A percentile compares a stretch with the other conserved stretches of the same genome.
Evolutionary conservation across 2,888 invertebrate species (phyloP).

Genomic region (Metellina segmentata): DNA sequence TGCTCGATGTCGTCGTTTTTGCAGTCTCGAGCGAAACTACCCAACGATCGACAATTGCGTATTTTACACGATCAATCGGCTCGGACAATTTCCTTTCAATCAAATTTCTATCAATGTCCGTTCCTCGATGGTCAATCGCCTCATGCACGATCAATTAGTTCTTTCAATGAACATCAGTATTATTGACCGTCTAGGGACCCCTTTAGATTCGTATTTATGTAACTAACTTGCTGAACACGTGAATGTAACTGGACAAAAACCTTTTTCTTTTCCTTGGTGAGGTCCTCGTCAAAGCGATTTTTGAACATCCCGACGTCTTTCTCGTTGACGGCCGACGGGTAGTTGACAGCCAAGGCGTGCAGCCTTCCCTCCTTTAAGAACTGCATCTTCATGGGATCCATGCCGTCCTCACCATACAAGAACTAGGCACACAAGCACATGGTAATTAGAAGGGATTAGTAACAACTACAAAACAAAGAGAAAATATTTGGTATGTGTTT

Average conservation of each 20-base stretch:
- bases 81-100: no score
- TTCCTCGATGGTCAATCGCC: no score
- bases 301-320: constrained; percentile 84
- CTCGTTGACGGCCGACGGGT: constrained; percentile 85
- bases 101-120: no score
- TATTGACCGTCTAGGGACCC: background rate
- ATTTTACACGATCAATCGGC: no score
- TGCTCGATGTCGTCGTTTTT: no score
- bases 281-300: constrained; percentile 82
- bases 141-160: no score
- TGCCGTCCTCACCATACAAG: constrained; percentile 89
- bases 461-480: no score
- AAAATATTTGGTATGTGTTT: no score
- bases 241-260: constrained; percentile 79
- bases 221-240: no score
- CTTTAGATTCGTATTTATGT: background rate
- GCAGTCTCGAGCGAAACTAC: no score
- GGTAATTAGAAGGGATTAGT: background rate
- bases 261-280: constrained; percentile 84
- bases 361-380: constrained; percentile 90
- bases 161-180: background rate
- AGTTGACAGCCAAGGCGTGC: constrained; percentile 91
- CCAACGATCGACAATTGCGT: no score
- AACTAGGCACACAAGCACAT: constrained; percentile 83
- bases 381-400: constrained; percentile 92